Evolutionary conservation across 37 sponge, comb jelly and placozoan genomes (phyloP).

Genomic region (Haliclona indistincta): DNA sequence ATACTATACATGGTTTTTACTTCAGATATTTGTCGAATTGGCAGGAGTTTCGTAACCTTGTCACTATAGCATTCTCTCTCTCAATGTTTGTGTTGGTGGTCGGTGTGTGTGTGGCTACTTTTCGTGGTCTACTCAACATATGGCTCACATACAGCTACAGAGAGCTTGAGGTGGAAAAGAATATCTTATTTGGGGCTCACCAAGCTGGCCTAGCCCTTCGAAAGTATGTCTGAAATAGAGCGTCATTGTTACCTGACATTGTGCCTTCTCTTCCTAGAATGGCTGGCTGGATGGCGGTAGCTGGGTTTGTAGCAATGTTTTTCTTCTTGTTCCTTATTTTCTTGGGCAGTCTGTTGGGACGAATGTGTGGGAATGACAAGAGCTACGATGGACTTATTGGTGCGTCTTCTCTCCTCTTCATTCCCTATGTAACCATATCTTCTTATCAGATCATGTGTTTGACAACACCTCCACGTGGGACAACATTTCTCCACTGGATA

Average conservation of each 20-base stretch:
- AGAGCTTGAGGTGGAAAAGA: conserved; percentile 6
- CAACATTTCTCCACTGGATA: conserved; percentile 45
- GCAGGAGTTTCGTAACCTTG: conserved; percentile 25
- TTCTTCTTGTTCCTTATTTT: conserved; percentile 22
- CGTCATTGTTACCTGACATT: not conserved
- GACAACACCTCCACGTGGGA: conserved; percentile 53
- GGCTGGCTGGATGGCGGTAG: conserved; percentile 21
- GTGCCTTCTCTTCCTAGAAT: conserved; percentile 5
- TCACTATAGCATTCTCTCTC: conserved; percentile 33
- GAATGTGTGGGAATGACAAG: conserved; percentile 30
- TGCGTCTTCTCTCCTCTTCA: not conserved
- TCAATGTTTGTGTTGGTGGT: conserved; percentile 21
- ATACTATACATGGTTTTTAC: not conserved
- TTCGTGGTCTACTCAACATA: conserved; percentile 46
- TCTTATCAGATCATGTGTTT: conserved; percentile 25
- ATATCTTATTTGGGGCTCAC: conserved; percentile 43
- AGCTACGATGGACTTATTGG: conserved; percentile 47
- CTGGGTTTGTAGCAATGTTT: conserved; percentile 21
- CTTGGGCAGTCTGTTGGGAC: conserved; percentile 40
- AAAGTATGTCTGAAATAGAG: conserved; percentile 34
- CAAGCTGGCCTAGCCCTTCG: conserved; percentile 40
- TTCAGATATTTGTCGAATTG: conserved; percentile 4
- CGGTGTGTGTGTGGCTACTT: conserved; percentile 35
- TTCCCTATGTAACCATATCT: not conserved
- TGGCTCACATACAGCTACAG: conserved; percentile 30